A percentile compares a stretch with the other conserved stretches of the same genome.
phyloP scores from a whole-genome alignment of 2,797 vertebrate species.

The Poecilia wingei region DNA sequence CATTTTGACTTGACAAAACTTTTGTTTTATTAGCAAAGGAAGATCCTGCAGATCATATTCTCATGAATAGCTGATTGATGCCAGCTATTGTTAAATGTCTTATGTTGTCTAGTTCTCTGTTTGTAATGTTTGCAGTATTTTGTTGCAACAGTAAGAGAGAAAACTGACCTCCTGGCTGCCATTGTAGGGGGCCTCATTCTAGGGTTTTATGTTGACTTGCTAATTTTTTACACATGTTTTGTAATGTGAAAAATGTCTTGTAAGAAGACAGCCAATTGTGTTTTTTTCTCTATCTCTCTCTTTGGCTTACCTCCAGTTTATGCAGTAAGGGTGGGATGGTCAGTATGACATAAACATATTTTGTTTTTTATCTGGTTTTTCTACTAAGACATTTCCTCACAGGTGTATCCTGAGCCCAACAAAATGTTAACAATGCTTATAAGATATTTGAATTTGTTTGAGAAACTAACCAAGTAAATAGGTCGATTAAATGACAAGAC shows the following conservation, averaged over 20 bases:
- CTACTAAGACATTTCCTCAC: background rate
- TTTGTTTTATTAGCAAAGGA: background rate
- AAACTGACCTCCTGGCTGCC: constrained; percentile 6
- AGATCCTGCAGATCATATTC: background rate
- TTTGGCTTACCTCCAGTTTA: background rate
- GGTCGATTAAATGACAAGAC: constrained; percentile 3
- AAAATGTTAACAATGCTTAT: background rate
- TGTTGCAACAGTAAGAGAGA: constrained; percentile 2
- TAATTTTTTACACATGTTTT: constrained; percentile 1
- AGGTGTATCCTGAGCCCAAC: constrained; percentile 10
- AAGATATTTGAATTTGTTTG: constrained; percentile 14
- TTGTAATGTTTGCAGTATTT: constrained; percentile 35
- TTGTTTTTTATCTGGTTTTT: background rate
- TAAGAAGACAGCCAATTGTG: constrained; percentile 3
- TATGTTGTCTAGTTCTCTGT: background rate
- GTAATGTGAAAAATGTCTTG: constrained; percentile 40
- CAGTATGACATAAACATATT: background rate
- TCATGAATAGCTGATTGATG: background rate
- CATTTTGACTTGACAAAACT: background rate
- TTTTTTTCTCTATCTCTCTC: background rate
- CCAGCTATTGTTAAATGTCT: background rate
- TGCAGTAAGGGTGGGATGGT: constrained; percentile 2
- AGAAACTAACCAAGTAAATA: constrained; percentile 1
- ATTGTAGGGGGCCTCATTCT: constrained; percentile 5
- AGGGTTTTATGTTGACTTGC: constrained; percentile 4